Base-by-base conservation (phyloP, 2,797 vertebrate species). In the Miichthys miiuy region DNA sequence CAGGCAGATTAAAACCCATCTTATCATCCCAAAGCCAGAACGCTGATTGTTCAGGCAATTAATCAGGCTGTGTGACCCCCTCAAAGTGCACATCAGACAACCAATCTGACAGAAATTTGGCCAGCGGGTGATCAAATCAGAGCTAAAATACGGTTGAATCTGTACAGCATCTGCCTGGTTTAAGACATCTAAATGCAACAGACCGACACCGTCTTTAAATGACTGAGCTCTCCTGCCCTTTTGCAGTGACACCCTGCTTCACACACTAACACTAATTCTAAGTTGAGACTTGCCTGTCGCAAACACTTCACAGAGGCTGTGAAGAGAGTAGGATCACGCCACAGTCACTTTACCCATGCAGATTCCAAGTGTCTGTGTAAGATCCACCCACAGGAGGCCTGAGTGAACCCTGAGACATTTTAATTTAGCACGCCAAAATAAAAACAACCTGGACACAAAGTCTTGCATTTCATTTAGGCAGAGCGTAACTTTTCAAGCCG, bases 221-320 rank as follows among this genome's bases (percentile, higher is more conserved):
- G 30, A 23, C 71, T 27, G 61, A 71, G 56, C 56, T 62, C n/a
- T 20, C 6, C 46, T 65, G 65, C 71, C 55, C n/a, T 60, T 54
- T 48, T 34, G 8, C 72, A 50, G 56, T 46, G 60, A 74, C 83
- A 72, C 54, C 18, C 52, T 14, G 67, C 71, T 61, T 78, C 79
- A 57, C 72, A 57, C 67, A 46, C 8, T 50, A 58, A 72, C 64
- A 56, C 72, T 13, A 60, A 60, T 48, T 68, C 71, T 51, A 48
- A 62, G 42, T 54, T 17, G 72, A 61, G 72, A 66, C 68, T 41
- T 18, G 55, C 30, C 64, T 52, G 76, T 73, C 56, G 63, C 54
- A 61, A 57, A 47, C 72, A 69, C 65, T 76, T 51, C 61, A 62
- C 60, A 52, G 72, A 30, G 27, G 50, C 55, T 47, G 61, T 25